A percentile compares a stretch with the other conserved stretches of the same genome.
phyloP scores from a whole-genome alignment of 2,113 vertebrate genomes.

The Phyllostomus discolor region DNA sequence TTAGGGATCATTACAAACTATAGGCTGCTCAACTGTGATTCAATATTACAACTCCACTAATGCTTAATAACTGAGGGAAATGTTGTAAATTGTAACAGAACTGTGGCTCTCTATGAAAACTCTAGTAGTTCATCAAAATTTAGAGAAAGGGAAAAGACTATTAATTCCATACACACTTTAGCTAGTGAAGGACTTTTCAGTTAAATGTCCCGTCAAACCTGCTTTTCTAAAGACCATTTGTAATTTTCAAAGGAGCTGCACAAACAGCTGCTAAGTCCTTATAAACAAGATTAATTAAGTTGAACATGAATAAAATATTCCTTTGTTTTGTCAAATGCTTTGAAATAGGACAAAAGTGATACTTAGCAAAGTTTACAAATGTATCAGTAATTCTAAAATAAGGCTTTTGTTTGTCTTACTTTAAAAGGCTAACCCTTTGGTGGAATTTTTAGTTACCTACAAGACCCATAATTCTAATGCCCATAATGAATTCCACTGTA shows the following conservation, averaged over 20 bases:
- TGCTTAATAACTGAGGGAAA: neutral
- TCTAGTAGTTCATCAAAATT: neutral
- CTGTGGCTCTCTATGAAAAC: neutral
- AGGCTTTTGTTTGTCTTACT: neutral
- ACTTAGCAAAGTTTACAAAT: neutral
- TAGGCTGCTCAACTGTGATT: neutral
- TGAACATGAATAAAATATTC: neutral
- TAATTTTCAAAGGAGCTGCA: neutral
- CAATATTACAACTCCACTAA: neutral
- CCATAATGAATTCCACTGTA: neutral
- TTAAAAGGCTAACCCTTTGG: neutral
- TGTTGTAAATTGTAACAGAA: neutral
- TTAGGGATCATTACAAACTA: neutral
- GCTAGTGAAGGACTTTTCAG: neutral
- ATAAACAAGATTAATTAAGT: neutral
- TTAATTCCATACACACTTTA: neutral
- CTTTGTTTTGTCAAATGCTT: constrained; percentile 13
- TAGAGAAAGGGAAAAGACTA: neutral
- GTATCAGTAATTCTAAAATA: neutral
- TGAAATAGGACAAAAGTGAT: constrained; percentile 5
- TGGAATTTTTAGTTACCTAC: neutral
- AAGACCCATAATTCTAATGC: neutral
- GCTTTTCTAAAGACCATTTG: neutral
- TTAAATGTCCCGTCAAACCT: neutral
- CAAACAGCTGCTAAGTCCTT: neutral